Conservation (phyloP, 2,888 invertebrate species). For the Athalia rosae region DNA sequence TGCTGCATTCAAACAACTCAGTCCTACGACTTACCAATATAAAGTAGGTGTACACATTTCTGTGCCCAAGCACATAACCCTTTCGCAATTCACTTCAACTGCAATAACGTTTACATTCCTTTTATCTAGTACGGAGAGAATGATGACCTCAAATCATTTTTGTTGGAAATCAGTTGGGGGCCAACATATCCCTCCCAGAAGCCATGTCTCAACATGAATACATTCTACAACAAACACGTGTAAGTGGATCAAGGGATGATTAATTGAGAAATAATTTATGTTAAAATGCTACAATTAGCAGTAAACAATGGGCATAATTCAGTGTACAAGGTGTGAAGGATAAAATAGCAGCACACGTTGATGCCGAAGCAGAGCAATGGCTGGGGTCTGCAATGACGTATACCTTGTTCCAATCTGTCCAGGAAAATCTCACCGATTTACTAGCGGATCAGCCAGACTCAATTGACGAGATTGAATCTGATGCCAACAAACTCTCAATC, state of each 20-base stretch:
- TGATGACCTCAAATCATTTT: slow-evolving; percentile 85
- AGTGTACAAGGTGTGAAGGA: slow-evolving; percentile 84
- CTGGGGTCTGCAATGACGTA: slow-evolving; percentile 96
- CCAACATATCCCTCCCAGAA: slow-evolving; percentile 89
- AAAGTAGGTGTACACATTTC: slow-evolving; percentile 79
- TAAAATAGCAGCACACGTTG: slow-evolving; percentile 79
- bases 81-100: too few relatives aligned
- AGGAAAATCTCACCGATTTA: slow-evolving; percentile 86
- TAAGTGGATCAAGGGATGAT: slow-evolving; percentile 76
- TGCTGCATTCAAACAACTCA: slow-evolving; percentile 87
- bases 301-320: slow-evolving; percentile 59
- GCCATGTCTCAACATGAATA: slow-evolving; percentile 89
- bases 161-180: slow-evolving; percentile 92
- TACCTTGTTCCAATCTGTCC: slow-evolving; percentile 92
- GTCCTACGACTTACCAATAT: slow-evolving; percentile 89
- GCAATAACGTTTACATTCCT: not conserved
- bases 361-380: slow-evolving; percentile 86
- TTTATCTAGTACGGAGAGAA: slow-evolving; percentile 86
- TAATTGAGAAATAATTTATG: slow-evolving; percentile 50
- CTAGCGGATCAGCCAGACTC: slow-evolving; percentile 82
- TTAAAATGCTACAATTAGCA: slow-evolving; percentile 52
- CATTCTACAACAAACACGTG: slow-evolving; percentile 96
- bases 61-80: too few relatives aligned
- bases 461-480: slow-evolving; percentile 72
- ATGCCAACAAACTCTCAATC: slow-evolving; percentile 77